A percentile compares a stretch with the other conserved stretches of the same genome.
These are phyloP conservation scores for Sandelia bainsii DNA, from an alignment of 2,797 vertebrate genomes.

Conservation along the genomic window DNA sequence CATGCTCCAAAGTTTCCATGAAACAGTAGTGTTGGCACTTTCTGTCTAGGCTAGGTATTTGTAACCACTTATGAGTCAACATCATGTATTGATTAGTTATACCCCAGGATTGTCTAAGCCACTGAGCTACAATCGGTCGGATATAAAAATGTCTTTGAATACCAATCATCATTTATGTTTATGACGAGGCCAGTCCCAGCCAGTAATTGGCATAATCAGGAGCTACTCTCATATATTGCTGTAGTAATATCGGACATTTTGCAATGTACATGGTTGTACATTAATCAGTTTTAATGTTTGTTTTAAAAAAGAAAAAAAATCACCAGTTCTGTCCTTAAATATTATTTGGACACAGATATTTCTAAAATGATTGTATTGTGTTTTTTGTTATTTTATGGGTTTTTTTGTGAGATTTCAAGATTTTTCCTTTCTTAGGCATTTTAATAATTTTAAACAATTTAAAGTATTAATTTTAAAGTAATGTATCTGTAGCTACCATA, in stretches of 20 bases:
- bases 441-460: too few relatives aligned
- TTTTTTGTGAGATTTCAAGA: neutral
- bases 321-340: neutral
- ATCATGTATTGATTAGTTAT: conserved; percentile 50
- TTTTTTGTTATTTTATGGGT: neutral
- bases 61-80: conserved; percentile 50
- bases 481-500: too few relatives aligned
- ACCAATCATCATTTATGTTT: conserved; percentile 33
- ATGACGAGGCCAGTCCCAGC: conserved; percentile 3
- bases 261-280: neutral
- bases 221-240: neutral
- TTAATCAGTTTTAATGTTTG: neutral
- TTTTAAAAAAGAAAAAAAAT: too few relatives aligned
- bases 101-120: conserved; percentile 28
- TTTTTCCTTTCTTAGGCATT: too few relatives aligned
- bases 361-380: neutral
- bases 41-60: conserved; percentile 40
- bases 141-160: conserved; percentile 49
- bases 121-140: conserved; percentile 52
- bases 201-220: conserved; percentile 12
- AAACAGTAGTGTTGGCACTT: conserved; percentile 43
- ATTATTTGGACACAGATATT: neutral
- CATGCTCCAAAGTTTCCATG: conserved; percentile 62
- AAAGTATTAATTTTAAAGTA: too few relatives aligned
- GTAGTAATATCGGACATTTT: neutral